phyloP scores from a whole-genome alignment of 2,888 invertebrate genomes.

The Asteroscopus sphinx region DNA sequence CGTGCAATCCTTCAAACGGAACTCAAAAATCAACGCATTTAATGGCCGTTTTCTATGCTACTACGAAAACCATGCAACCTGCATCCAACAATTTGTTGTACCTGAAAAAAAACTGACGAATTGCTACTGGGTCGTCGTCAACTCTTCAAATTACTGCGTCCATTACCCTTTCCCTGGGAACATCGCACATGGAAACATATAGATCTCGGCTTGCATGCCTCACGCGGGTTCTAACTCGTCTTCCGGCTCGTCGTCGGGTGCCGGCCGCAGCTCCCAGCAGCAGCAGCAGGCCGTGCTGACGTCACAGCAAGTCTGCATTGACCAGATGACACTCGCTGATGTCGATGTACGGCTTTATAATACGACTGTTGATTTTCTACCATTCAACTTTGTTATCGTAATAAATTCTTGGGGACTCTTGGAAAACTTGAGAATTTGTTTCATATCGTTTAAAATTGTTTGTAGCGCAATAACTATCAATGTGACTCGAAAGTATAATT shows the following conservation, averaged over 20 bases:
- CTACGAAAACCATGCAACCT: not conserved
- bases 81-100: not conserved
- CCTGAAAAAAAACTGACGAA: too few relatives aligned
- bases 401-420: too few relatives aligned
- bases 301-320: slow-evolving; percentile 94
- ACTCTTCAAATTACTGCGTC: not conserved
- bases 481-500: too few relatives aligned
- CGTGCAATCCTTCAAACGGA: not conserved
- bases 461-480: too few relatives aligned
- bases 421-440: too few relatives aligned
- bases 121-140: too few relatives aligned
- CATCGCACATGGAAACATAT: not conserved
- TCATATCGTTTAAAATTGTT: too few relatives aligned
- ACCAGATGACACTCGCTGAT: slow-evolving; percentile 93
- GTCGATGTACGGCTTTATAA: slow-evolving; percentile 91
- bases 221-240: slow-evolving; percentile 77
- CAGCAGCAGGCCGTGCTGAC: slow-evolving; percentile 85
- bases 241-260: slow-evolving; percentile 63
- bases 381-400: not conserved
- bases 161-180: not conserved
- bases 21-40: too few relatives aligned
- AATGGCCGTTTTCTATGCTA: not conserved
- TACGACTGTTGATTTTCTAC: not conserved
- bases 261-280: slow-evolving; percentile 71
- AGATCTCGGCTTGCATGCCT: slow-evolving; percentile 84